A percentile compares a stretch with the other conserved stretches of the same genome.
Conservation (phyloP, 1,140 invertebrate genomes). For the Aphelenchoides fujianensis region DNA sequence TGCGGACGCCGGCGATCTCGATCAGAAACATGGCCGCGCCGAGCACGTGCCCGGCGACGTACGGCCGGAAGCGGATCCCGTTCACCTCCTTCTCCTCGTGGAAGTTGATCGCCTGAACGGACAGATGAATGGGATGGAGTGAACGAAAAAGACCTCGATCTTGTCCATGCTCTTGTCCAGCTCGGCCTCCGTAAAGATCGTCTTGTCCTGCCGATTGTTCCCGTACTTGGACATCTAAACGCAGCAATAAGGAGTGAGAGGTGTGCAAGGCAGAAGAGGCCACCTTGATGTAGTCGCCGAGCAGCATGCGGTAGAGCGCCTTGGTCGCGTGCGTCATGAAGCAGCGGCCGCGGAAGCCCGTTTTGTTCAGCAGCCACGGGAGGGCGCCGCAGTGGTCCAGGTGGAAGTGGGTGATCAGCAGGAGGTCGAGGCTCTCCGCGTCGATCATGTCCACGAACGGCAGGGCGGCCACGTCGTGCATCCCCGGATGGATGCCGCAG, state of each 20-base stretch:
- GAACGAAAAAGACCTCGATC: conserved; percentile 91
- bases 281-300: conserved; percentile 99
- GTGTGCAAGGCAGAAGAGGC: conserved; percentile 64
- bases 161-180: conserved; percentile 95
- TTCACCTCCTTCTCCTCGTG: conserved; percentile 82
- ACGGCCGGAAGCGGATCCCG: conserved; percentile 91
- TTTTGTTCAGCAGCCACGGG: conserved; percentile 96
- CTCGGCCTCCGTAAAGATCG: conserved; percentile 90
- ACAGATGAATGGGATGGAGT: too few species aligned
- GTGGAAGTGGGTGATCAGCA: conserved; percentile 78
- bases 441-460: conserved; percentile 97
- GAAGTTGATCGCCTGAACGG: too few species aligned
- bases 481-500: conserved; percentile 96
- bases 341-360: conserved; percentile 92
- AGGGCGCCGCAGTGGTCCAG: conserved; percentile 95
- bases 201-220: not conserved
- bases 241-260: not conserved
- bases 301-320: conserved; percentile 95
- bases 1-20: conserved; percentile 94
- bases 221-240: conserved; percentile 26
- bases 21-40: conserved; percentile 99
- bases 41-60: conserved; percentile 95
- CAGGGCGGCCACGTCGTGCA: conserved; percentile 91
- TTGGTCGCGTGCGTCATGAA: conserved; percentile 99
- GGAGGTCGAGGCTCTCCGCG: conserved; percentile 92